Evolutionary conservation across 2,797 vertebrate species (phyloP).

Genomic region (Sarcoramphus papa): DNA sequence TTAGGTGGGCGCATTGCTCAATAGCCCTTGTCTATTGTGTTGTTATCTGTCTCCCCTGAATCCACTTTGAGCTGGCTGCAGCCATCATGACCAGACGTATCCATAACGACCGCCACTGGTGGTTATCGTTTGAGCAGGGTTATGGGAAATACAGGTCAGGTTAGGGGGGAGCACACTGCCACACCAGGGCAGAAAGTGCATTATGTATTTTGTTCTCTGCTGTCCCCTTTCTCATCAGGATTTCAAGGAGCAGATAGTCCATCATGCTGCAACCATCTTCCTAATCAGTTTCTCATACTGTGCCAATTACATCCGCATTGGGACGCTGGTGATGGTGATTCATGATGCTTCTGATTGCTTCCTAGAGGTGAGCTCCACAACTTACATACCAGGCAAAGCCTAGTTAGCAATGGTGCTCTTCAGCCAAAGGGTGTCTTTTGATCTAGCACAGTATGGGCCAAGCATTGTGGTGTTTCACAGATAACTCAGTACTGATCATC

Average conservation of each 20-base stretch:
- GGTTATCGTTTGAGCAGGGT: no score
- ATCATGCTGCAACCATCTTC: constrained; percentile 87
- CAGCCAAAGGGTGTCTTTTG: not conserved
- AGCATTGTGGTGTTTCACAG: not conserved
- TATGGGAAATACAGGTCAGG: no score
- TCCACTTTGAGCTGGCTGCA: no score
- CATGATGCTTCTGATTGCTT: constrained; percentile 88
- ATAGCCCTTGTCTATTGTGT: no score
- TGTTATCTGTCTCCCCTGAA: no score
- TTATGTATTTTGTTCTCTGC: not conserved
- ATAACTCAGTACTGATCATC: not conserved
- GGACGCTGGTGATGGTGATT: constrained; percentile 85
- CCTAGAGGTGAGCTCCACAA: constrained; percentile 79
- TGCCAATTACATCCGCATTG: constrained; percentile 84
- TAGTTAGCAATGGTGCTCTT: not conserved
- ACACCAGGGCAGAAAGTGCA: not conserved
- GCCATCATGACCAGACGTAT: no score
- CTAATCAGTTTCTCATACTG: constrained; percentile 89
- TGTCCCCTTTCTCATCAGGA: constrained; percentile 71
- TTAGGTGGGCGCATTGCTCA: no score
- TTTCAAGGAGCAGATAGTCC: constrained; percentile 86
- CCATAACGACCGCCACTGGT: no score
- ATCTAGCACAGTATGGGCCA: not conserved
- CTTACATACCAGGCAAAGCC: not conserved
- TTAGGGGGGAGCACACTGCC: no score